Evolutionary conservation across 2,888 invertebrate species (phyloP).

Genomic region (Stenchaetothrips biformis): DNA sequence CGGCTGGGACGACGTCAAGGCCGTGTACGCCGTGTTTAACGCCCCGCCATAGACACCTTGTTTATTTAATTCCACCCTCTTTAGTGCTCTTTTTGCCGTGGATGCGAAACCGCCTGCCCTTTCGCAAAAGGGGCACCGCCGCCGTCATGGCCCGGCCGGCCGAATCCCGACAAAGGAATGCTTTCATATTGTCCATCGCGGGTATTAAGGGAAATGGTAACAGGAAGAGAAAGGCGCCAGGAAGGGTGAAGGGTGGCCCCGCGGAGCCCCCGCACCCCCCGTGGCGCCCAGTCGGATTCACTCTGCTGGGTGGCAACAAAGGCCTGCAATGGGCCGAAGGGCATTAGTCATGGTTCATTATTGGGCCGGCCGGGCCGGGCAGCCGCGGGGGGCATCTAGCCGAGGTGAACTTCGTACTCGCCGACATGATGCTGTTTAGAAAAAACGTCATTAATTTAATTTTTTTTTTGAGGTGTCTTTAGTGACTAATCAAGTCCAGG

Average conservation of each 20-base stretch:
- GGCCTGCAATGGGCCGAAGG: background rate
- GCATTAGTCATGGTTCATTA: slow-evolving; percentile 20
- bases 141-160: background rate
- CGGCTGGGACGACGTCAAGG: background rate
- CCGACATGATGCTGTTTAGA: too few species aligned
- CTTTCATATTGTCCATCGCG: background rate
- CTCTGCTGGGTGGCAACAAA: slow-evolving; percentile 21
- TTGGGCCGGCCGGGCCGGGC: background rate
- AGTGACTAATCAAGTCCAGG: background rate
- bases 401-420: background rate
- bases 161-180: slow-evolving; percentile 16
- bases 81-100: background rate
- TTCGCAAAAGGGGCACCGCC: background rate
- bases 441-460: too few species aligned
- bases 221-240: slow-evolving; percentile 17
- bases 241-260: background rate
- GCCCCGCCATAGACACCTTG: too few species aligned
- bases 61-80: background rate
- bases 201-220: slow-evolving; percentile 8
- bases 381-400: background rate
- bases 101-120: background rate
- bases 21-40: too few species aligned
- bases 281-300: background rate
- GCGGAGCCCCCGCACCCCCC: background rate
- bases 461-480: background rate